A percentile compares a stretch with the other conserved stretches of the same genome.
Conservation (phyloP, 1,140 invertebrate species). For the Arctopsyche grandis region DNA sequence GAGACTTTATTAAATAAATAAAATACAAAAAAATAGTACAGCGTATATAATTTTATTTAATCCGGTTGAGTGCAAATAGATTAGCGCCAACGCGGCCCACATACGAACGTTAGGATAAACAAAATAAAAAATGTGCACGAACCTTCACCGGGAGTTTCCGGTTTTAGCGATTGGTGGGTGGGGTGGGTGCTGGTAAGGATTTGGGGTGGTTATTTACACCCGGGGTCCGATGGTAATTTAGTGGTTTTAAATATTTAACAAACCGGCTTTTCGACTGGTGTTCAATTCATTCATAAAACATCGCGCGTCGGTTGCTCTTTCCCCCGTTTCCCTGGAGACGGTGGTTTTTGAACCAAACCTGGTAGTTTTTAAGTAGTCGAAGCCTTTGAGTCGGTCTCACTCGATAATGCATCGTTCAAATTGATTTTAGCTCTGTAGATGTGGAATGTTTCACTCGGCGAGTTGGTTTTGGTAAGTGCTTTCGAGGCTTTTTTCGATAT, state of each 20-base stretch:
- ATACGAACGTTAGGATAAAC: conserved; percentile 20
- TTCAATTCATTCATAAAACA: conserved; percentile 27
- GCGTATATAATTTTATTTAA: conserved; percentile 8
- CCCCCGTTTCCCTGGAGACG: neutral
- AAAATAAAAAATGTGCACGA: conserved; percentile 15
- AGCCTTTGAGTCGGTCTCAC: too few relatives aligned
- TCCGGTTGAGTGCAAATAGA: conserved; percentile 28
- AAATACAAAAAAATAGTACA: neutral
- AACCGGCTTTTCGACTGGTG: conserved; percentile 7
- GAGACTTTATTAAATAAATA: neutral
- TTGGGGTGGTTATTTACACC: conserved; percentile 6
- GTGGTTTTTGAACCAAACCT: neutral
- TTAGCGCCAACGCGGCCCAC: conserved; percentile 4
- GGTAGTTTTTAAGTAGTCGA: too few relatives aligned
- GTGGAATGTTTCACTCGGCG: too few relatives aligned
- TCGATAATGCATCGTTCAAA: too few relatives aligned
- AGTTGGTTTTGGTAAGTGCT: too few relatives aligned
- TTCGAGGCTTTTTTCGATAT: too few relatives aligned
- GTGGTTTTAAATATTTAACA: conserved; percentile 31
- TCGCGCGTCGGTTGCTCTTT: neutral
- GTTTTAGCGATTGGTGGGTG: neutral
- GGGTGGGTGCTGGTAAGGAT: neutral
- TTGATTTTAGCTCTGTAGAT: too few relatives aligned
- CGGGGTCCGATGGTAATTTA: conserved; percentile 26
- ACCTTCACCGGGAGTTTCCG: neutral